Evolutionary conservation across 1,140 invertebrate genomes (phyloP), one percentile per base, ranked within the genome.

Genomic region (Sitophilus oryzae): DNA sequence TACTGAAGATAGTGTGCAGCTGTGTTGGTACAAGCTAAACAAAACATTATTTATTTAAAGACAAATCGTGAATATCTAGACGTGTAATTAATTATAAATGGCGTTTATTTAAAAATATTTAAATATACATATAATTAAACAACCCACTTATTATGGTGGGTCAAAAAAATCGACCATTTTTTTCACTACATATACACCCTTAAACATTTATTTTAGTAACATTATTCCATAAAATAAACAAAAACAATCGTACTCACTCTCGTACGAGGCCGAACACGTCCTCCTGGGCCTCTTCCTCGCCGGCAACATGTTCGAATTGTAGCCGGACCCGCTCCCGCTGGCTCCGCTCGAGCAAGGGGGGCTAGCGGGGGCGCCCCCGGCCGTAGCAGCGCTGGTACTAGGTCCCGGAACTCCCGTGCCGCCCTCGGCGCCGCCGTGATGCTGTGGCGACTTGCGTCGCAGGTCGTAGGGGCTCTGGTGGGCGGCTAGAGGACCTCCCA

Each of bases 1-100:
- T 93, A 93, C 68, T 95, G 90, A 45, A 96, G 79, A 74, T 96
- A 96, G 73, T 93, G 89, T 36, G 92, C 89, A 42, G 91, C 90
- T 57, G 82, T 83, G 66, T 82, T 80, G 60, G 82, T 82, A 60
- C 53, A 68, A 60, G 60, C 69, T 71, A 42, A 63, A 47, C 21
- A 57, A 48, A 45, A 11, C 36, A 2, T 16, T 37, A 36, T 34
- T n/a, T n/a, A n/a, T n/a, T n/a, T n/a, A n/a, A n/a, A n/a, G n/a
- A n/a, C n/a, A n/a, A n/a, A n/a, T n/a, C n/a, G n/a, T n/a, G n/a
- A n/a, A n/a, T n/a, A n/a, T n/a, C n/a, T n/a, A n/a, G n/a, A n/a
- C n/a, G n/a, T n/a, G n/a, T n/a, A n/a, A n/a, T n/a, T n/a, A n/a
- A n/a, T n/a, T n/a, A n/a, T n/a, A n/a, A n/a, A n/a, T n/a, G n/a